Evolutionary conservation across 2,797 vertebrate species (phyloP).

Genomic region (Eurystomus glaucurus): DNA sequence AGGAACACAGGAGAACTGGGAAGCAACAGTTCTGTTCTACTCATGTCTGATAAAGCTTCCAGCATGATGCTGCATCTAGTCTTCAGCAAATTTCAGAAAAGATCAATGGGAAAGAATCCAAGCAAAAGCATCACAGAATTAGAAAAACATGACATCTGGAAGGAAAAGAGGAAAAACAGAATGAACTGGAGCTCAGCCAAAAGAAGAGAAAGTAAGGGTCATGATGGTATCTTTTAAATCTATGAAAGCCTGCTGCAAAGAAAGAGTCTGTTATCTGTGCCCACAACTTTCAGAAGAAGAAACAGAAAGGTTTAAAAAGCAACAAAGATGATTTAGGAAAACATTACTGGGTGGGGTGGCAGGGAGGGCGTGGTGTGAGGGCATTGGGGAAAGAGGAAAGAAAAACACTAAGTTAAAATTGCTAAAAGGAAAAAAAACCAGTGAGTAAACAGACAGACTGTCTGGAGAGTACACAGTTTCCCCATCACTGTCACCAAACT

Average conservation of each 20-base stretch:
- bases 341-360: neutral
- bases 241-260: neutral
- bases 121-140: conserved; percentile 53
- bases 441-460: neutral
- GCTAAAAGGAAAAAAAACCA: neutral
- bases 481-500: neutral
- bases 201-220: conserved; percentile 41
- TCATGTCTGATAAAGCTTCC: conserved; percentile 11
- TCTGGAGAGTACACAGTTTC: neutral
- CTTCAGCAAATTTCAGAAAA: conserved; percentile 53
- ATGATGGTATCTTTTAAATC: neutral
- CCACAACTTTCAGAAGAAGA: neutral
- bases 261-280: neutral
- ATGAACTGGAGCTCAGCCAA: conserved; percentile 14
- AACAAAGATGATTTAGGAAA: neutral
- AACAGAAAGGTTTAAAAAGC: conserved; percentile 1
- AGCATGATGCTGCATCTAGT: neutral
- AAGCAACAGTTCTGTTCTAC: conserved; percentile 39
- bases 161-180: conserved; percentile 9
- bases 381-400: conserved; percentile 22
- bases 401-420: conserved; percentile 29
- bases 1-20: conserved; percentile 8
- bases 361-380: conserved; percentile 1
- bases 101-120: conserved; percentile 45
- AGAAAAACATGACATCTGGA: conserved; percentile 60